phyloP scores from a whole-genome alignment of 2,888 invertebrate genomes.

The Ichneumoninae sp. region DNA sequence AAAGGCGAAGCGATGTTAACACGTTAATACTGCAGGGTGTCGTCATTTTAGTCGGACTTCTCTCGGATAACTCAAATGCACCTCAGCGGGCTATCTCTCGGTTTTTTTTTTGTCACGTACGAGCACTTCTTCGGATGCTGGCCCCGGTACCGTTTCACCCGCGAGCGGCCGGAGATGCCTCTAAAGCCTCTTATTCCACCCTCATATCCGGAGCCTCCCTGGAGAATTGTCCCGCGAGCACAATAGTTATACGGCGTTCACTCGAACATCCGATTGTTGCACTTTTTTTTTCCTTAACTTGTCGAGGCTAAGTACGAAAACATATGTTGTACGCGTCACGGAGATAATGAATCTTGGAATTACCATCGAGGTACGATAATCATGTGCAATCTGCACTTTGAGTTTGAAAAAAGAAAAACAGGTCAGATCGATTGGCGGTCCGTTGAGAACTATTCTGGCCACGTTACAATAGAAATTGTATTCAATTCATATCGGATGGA shows the following conservation, averaged over 20 bases:
- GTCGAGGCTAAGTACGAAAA: neutral
- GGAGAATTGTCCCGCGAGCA: conserved; percentile 5
- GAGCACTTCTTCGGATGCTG: conserved; percentile 23
- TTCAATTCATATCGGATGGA: neutral
- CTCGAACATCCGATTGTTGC: conserved; percentile 4
- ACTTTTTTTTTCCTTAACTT: neutral
- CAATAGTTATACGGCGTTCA: neutral
- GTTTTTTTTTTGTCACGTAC: conserved; percentile 20
- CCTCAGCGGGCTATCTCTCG: neutral
- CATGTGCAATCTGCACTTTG: neutral
- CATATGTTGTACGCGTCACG: neutral
- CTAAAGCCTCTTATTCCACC: neutral
- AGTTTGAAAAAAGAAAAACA: neutral
- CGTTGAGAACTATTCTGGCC: neutral
- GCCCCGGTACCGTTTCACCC: neutral
- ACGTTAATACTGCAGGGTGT: conserved; percentile 58
- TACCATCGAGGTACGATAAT: neutral
- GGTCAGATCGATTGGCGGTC: neutral
- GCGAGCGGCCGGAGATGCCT: conserved; percentile 26
- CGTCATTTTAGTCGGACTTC: conserved; percentile 56
- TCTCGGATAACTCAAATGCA: conserved; percentile 20
- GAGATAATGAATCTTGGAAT: conserved; percentile 2
- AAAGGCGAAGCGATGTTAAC: neutral
- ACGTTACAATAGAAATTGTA: neutral
- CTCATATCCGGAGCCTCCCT: conserved; percentile 1